These are phyloP conservation scores for Bombus vancouverensis DNA, from an alignment of 1,140 invertebrate genomes.

Conservation along the genomic window DNA sequence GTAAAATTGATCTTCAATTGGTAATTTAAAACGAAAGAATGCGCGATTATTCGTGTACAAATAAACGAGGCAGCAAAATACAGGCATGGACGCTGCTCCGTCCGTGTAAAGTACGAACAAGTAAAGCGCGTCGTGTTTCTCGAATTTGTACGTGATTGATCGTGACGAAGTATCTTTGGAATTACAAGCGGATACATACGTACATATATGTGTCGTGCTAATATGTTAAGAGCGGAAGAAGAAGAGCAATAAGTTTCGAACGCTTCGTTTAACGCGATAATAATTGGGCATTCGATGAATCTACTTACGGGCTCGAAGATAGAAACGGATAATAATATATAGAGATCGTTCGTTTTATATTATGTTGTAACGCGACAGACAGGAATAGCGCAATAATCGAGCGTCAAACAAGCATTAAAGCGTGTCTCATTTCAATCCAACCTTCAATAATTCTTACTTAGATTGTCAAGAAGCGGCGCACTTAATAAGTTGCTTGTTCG, in stretches of 20 bases:
- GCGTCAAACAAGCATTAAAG: neutral
- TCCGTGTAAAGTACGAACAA: too few species aligned
- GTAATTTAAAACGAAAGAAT: neutral
- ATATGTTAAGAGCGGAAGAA: neutral
- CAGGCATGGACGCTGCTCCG: rapidly evolving
- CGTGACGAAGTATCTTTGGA: neutral
- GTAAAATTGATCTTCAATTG: neutral
- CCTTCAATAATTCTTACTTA: neutral
- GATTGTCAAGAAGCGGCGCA: too few species aligned
- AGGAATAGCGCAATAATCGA: constrained; percentile 1
- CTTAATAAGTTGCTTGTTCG: neutral
- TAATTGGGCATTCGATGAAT: constrained; percentile 9
- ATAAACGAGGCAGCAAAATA: neutral
- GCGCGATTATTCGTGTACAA: neutral
- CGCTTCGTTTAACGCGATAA: neutral
- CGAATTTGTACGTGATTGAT: neutral
- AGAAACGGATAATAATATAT: neutral
- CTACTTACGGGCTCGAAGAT: neutral
- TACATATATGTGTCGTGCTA: too few species aligned
- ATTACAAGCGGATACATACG: too few species aligned
- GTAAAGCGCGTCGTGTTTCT: too few species aligned
- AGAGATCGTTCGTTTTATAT: neutral
- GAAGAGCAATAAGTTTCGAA: neutral
- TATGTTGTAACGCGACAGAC: neutral
- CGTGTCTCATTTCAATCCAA: constrained; percentile 7